Evolutionary conservation across 2,113 vertebrate species (phyloP).

Genomic region (Clarias batrachus): DNA sequence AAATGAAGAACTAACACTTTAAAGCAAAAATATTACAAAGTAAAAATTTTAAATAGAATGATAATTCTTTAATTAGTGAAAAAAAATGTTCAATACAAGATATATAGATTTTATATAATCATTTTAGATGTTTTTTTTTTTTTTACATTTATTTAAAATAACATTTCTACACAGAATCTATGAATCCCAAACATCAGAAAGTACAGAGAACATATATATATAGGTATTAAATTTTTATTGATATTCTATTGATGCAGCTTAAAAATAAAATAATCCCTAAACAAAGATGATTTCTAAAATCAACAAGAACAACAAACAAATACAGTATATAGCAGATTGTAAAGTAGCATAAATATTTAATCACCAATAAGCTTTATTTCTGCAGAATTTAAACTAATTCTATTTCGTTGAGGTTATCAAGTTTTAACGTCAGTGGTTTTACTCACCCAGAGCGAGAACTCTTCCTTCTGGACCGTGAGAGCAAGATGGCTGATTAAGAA

Average conservation of each 20-base stretch:
- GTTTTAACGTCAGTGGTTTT: background rate
- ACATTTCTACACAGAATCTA: too few species aligned
- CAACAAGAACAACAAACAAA: background rate
- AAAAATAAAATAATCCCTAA: background rate
- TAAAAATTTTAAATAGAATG: background rate
- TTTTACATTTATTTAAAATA: too few species aligned
- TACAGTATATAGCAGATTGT: background rate
- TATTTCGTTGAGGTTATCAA: background rate
- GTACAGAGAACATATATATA: background rate
- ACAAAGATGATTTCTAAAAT: background rate
- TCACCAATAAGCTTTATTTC: background rate
- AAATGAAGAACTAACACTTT: background rate
- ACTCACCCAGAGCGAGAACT: constrained; percentile 38
- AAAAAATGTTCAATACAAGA: background rate
- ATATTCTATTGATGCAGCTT: too few species aligned
- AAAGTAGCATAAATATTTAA: background rate
- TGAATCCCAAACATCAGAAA: background rate
- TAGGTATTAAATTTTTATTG: background rate
- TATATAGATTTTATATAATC: background rate
- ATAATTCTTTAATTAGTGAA: background rate
- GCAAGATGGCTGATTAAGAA: constrained; percentile 29
- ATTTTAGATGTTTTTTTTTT: background rate
- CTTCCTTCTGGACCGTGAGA: constrained; percentile 30
- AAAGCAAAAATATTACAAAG: background rate
- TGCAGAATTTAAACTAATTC: background rate